These are phyloP conservation scores for Sitodiplosis mosellana DNA, from an alignment of 1,140 invertebrate genomes.

Conservation along the genomic window DNA sequence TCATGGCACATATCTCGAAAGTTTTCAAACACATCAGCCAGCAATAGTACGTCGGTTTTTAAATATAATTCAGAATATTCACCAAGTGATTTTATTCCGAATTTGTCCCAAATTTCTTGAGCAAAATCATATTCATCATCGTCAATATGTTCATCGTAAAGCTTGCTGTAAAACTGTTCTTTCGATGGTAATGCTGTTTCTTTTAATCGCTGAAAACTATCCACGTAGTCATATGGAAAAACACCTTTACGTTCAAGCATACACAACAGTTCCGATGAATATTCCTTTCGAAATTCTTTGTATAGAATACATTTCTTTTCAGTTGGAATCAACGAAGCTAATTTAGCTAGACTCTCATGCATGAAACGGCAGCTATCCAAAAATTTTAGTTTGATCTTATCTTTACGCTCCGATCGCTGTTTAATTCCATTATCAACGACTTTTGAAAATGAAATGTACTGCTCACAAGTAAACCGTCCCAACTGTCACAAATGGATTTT, in stretches of 20 bases:
- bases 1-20: too few species aligned
- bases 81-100: conserved; percentile 21
- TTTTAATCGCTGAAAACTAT: conserved; percentile 13
- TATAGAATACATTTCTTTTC: too few species aligned
- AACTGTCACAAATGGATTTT: too few species aligned
- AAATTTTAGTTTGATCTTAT: conserved; percentile 12
- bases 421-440: conserved; percentile 2
- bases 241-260: conserved; percentile 12
- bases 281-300: too few species aligned
- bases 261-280: too few species aligned
- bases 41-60: too few species aligned
- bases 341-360: conserved; percentile 7
- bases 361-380: conserved; percentile 19
- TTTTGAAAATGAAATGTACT: conserved; percentile 13
- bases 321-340: conserved; percentile 5
- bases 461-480: too few species aligned
- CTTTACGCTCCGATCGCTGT: not conserved
- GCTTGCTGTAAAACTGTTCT: conserved; percentile 17
- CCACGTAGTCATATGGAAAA: conserved; percentile 19
- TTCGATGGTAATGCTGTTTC: conserved; percentile 15
- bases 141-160: conserved; percentile 12
- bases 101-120: conserved; percentile 23
- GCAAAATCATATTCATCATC: conserved; percentile 25
- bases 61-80: too few species aligned
- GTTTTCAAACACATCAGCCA: too few species aligned